Conservation (phyloP, 2,888 invertebrate species). For the Drosophila yooni region DNA sequence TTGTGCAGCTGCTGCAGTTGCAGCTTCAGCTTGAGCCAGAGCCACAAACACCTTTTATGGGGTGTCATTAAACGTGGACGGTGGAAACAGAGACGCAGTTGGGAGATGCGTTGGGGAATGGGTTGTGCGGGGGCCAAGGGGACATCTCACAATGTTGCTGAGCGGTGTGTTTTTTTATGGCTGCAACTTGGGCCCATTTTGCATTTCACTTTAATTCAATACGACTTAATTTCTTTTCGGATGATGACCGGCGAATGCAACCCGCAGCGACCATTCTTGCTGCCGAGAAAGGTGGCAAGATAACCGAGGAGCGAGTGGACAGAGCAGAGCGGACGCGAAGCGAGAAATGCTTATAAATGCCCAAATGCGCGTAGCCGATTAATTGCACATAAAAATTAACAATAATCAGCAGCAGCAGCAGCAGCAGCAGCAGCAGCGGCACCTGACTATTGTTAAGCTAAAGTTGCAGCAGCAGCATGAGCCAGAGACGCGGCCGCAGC, state of each 20-base stretch:
- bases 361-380: constrained; percentile 77
- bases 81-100: background rate
- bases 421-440: constrained; percentile 6
- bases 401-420: constrained; percentile 61
- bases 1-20: constrained; percentile 56
- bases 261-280: constrained; percentile 46
- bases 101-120: background rate
- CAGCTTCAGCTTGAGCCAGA: constrained; percentile 24
- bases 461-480: constrained; percentile 1
- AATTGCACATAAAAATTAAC: constrained; percentile 80
- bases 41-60: constrained; percentile 73
- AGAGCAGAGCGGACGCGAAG: constrained; percentile 18
- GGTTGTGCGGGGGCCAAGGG: background rate
- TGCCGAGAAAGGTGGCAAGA: background rate
- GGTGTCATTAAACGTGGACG: constrained; percentile 47
- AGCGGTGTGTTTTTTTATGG: constrained; percentile 50
- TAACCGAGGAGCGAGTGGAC: background rate
- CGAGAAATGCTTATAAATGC: constrained; percentile 76
- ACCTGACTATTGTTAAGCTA: constrained; percentile 42
- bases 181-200: constrained; percentile 59
- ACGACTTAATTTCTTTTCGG: constrained; percentile 71
- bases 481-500: background rate
- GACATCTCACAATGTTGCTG: constrained; percentile 63
- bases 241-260: constrained; percentile 16
- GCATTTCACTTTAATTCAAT: constrained; percentile 78